Evolutionary conservation across 2,113 vertebrate genomes (phyloP).

Genomic region (Lagopus muta): DNA sequence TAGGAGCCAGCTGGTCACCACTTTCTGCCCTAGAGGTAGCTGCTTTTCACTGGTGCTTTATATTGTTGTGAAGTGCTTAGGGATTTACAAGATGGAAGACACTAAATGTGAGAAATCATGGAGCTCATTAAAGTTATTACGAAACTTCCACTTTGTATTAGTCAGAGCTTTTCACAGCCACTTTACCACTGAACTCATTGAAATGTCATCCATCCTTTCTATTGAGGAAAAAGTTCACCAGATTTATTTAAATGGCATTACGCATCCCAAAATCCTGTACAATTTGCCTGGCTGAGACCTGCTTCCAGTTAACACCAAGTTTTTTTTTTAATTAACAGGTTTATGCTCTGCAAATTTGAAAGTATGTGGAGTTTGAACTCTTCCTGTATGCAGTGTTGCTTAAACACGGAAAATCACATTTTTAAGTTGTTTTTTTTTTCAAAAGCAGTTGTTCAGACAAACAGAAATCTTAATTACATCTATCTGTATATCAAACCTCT

Average conservation of each 20-base stretch:
- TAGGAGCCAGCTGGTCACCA: slow-evolving; percentile 52
- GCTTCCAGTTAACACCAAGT: not conserved
- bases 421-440: too few relatives aligned
- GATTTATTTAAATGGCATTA: not conserved
- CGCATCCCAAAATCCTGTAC: not conserved
- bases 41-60: slow-evolving; percentile 57
- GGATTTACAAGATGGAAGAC: slow-evolving; percentile 69
- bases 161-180: slow-evolving; percentile 55
- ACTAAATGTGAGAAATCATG: slow-evolving; percentile 63
- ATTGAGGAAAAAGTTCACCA: not conserved
- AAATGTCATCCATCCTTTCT: slow-evolving; percentile 63
- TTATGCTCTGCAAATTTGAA: not conserved
- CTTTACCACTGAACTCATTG: slow-evolving; percentile 60
- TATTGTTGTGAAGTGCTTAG: slow-evolving; percentile 63
- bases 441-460: not conserved
- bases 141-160: slow-evolving; percentile 65
- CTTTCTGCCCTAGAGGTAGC: slow-evolving; percentile 65
- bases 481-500: not conserved
- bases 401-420: not conserved
- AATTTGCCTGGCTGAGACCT: not conserved
- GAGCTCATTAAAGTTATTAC: slow-evolving; percentile 58
- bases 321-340: not conserved
- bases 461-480: not conserved
- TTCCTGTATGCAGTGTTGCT: not conserved
- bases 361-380: not conserved